A percentile compares a stretch with the other conserved stretches of the same genome.
Conservation (phyloP, 2,888 invertebrate species). For the Scaptomyza caliginosa region DNA sequence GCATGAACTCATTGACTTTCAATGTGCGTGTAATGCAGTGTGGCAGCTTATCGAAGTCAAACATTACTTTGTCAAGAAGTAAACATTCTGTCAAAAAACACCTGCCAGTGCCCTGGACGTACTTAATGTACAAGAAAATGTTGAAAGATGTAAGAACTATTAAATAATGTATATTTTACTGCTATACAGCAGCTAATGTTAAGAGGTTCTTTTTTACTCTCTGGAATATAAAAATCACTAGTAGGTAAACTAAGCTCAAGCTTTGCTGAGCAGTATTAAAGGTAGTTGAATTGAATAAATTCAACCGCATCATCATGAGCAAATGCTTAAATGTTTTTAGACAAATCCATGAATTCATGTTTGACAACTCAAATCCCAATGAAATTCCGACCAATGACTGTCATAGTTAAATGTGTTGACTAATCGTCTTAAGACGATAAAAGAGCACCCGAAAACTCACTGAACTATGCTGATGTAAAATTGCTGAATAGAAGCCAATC, state of each 20-base stretch:
- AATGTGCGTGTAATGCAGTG: slow-evolving; percentile 47
- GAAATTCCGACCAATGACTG: slow-evolving; percentile 19
- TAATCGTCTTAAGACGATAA: slow-evolving; percentile 57
- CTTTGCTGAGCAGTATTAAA: slow-evolving; percentile 16
- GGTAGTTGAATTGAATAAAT: slow-evolving; percentile 30
- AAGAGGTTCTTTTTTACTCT: no score
- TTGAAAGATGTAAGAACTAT: background rate
- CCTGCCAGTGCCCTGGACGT: background rate
- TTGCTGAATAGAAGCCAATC: slow-evolving; percentile 67
- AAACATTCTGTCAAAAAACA: slow-evolving; percentile 1
- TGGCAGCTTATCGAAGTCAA: slow-evolving; percentile 33
- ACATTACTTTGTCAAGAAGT: background rate
- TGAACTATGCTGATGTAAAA: slow-evolving; percentile 21
- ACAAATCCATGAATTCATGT: slow-evolving; percentile 46
- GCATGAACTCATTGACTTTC: slow-evolving; percentile 3
- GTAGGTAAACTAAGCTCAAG: slow-evolving; percentile 9
- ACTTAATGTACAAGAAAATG: background rate
- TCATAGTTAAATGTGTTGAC: slow-evolving; percentile 41
- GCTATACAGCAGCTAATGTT: no score
- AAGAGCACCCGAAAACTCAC: slow-evolving; percentile 1
- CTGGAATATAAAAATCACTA: no score
- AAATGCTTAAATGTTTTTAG: slow-evolving; percentile 12
- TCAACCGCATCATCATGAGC: slow-evolving; percentile 25
- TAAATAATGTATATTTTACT: no score
- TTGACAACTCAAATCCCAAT: slow-evolving; percentile 33